Conservation (phyloP, 1,140 invertebrate species). For the Drosophila bocki region DNA sequence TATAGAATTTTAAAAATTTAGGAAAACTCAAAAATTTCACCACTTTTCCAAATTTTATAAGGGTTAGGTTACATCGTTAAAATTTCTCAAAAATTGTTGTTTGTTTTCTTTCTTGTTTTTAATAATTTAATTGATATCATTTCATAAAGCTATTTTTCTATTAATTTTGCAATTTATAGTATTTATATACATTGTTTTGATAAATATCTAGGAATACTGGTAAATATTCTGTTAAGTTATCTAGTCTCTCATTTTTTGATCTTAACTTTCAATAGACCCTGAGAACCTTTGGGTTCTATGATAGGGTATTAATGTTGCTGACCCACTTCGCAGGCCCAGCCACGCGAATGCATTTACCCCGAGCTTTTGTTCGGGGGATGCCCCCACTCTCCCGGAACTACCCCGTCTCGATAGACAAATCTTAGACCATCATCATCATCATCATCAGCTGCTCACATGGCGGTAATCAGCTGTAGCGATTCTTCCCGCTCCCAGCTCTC, state of each 20-base stretch:
- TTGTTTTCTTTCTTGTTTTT: too few species aligned
- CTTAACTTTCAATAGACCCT: background rate
- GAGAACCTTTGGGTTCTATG: background rate
- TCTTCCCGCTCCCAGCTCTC: background rate
- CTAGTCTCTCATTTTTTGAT: background rate
- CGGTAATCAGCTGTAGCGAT: conserved; percentile 15
- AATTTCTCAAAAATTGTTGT: too few species aligned
- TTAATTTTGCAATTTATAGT: too few species aligned
- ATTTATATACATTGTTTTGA: too few species aligned
- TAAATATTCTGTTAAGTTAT: background rate
- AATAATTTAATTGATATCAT: too few species aligned
- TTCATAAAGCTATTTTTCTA: too few species aligned
- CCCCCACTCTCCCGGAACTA: background rate
- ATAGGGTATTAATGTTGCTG: conserved; percentile 10
- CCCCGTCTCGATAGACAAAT: background rate
- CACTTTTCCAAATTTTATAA: too few species aligned
- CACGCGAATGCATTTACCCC: conserved; percentile 35
- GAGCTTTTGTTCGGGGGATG: background rate
- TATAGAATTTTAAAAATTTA: too few species aligned
- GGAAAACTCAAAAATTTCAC: too few species aligned
- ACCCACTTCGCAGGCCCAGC: conserved; percentile 22
- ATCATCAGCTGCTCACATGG: conserved; percentile 2
- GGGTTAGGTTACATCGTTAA: too few species aligned
- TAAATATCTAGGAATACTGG: background rate
- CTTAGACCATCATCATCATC: conserved; percentile 8